These are phyloP conservation scores for Macroglossus sobrinus DNA, from an alignment of 2,113 vertebrate species.

Conservation along the genomic window DNA sequence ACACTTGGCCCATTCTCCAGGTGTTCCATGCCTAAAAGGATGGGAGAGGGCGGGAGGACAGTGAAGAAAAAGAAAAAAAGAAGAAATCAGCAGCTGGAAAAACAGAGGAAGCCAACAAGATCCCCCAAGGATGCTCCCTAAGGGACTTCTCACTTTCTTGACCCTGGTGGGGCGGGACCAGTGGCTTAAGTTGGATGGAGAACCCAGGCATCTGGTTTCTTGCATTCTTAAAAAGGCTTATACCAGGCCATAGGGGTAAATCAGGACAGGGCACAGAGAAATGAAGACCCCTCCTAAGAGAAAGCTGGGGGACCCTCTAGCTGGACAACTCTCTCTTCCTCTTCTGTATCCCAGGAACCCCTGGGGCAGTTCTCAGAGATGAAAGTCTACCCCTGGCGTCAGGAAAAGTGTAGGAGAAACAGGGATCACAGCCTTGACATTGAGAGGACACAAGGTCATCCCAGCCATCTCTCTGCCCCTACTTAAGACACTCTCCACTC, in stretches of 20 bases:
- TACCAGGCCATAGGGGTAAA: neutral
- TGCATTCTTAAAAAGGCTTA: slow-evolving; percentile 14
- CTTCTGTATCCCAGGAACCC: neutral
- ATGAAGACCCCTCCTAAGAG: neutral
- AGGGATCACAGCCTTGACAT: neutral
- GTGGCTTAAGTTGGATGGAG: neutral
- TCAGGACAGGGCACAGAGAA: slow-evolving; percentile 8
- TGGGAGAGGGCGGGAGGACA: neutral
- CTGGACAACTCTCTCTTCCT: neutral
- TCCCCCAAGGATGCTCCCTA: neutral
- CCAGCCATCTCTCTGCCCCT: neutral
- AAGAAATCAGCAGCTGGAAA: neutral
- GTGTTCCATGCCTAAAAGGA: slow-evolving; percentile 90
- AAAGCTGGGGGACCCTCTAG: neutral
- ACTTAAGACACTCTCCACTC: neutral
- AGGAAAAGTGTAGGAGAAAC: neutral
- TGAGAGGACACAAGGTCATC: neutral
- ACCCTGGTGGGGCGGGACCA: neutral
- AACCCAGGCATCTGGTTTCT: slow-evolving; percentile 45
- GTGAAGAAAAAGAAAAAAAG: neutral
- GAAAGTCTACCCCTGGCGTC: neutral
- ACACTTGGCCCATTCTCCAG: slow-evolving; percentile 96
- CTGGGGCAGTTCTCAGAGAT: neutral
- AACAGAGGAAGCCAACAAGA: neutral
- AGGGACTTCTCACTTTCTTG: slow-evolving; percentile 20